Evolutionary conservation across 2,113 vertebrate genomes (phyloP).

Genomic region (Callorhinus ursinus): DNA sequence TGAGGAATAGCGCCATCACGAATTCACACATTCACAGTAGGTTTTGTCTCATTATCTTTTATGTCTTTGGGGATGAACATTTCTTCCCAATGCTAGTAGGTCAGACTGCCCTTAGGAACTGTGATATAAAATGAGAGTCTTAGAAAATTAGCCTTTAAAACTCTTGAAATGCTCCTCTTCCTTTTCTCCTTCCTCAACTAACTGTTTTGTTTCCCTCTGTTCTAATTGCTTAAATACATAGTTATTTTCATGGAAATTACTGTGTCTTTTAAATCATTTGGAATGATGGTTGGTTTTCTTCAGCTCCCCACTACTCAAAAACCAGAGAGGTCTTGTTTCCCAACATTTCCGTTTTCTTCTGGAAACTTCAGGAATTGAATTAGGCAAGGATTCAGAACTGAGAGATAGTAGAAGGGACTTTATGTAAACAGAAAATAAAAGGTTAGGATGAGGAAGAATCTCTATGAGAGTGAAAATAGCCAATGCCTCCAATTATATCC

Average conservation of each 20-base stretch:
- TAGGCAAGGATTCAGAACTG: constrained; percentile 8
- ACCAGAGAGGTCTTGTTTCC: not conserved
- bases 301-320: not conserved
- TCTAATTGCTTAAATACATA: not conserved
- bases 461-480: not conserved
- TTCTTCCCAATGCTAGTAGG: not conserved
- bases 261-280: not conserved
- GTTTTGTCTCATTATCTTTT: constrained; percentile 43
- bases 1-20: not conserved
- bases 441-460: not conserved
- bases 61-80: not conserved
- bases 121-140: not conserved
- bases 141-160: constrained; percentile 13
- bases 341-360: not conserved
- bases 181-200: not conserved
- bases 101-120: not conserved
- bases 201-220: not conserved
- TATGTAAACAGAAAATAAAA: not conserved
- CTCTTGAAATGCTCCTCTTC: not conserved
- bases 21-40: not conserved
- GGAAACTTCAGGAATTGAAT: not conserved
- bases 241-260: not conserved
- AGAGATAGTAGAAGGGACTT: not conserved
- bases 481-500: not conserved
- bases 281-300: not conserved